phyloP scores from a whole-genome alignment of 1,140 invertebrate genomes.

The Goniozus legneri region DNA sequence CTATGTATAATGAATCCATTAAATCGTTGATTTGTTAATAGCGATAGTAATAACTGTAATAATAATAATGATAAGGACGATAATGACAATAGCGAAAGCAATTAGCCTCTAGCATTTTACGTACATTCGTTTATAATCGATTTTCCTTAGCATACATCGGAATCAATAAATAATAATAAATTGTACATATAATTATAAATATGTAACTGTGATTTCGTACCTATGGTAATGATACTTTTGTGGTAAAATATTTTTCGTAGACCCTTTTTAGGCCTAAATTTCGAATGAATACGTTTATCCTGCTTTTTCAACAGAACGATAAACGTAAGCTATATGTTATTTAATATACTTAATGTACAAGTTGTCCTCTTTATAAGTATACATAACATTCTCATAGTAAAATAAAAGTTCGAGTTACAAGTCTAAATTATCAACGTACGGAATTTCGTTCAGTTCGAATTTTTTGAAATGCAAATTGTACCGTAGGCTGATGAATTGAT shows the following conservation, averaged over 20 bases:
- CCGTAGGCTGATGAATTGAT: no score
- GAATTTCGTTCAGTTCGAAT: no score
- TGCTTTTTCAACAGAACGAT: slow-evolving; percentile 8
- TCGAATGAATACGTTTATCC: not conserved
- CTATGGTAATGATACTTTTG: slow-evolving; percentile 46
- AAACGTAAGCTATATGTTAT: slow-evolving; percentile 19
- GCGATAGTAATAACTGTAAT: slow-evolving; percentile 3
- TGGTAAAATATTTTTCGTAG: slow-evolving; percentile 45
- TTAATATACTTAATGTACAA: slow-evolving; percentile 25
- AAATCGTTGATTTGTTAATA: slow-evolving; percentile 13
- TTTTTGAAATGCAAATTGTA: no score
- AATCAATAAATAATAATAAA: slow-evolving; percentile 44
- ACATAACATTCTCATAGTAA: no score
- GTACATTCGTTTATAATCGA: slow-evolving; percentile 19
- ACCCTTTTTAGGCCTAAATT: slow-evolving; percentile 26
- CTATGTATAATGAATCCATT: slow-evolving; percentile 12
- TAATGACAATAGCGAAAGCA: slow-evolving; percentile 16
- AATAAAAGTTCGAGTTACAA: no score
- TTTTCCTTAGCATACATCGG: slow-evolving; percentile 14
- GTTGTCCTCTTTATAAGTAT: slow-evolving; percentile 21
- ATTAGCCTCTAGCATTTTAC: slow-evolving; percentile 17
- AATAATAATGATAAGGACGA: slow-evolving; percentile 3
- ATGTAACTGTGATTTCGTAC: slow-evolving; percentile 14
- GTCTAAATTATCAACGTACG: no score
- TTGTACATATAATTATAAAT: slow-evolving; percentile 40